phyloP scores from a whole-genome alignment of 2,888 invertebrate genomes.

The Muscina levida region DNA sequence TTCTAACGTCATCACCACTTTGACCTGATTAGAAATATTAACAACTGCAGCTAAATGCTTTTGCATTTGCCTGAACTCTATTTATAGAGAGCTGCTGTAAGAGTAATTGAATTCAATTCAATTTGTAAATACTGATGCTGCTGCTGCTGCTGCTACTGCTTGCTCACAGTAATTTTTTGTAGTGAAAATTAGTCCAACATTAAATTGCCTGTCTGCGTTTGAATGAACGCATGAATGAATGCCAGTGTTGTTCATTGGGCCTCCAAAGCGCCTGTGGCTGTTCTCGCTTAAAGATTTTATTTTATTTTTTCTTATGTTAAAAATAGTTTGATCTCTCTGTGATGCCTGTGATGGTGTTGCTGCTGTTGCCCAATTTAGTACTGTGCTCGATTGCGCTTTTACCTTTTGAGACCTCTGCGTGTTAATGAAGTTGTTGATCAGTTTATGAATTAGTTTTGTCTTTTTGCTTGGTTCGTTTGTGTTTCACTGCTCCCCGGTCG shows the following conservation, averaged over 20 bases:
- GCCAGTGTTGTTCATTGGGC: not conserved
- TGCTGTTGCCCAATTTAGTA: constrained; percentile 8
- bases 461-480: too few species aligned
- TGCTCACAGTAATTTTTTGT: not conserved
- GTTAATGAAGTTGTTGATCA: constrained; percentile 51
- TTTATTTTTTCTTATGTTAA: too few species aligned
- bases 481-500: too few species aligned
- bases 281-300: constrained; percentile 6
- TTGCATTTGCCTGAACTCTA: constrained; percentile 13
- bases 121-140: not conserved
- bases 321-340: constrained; percentile 40
- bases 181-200: constrained; percentile 1
- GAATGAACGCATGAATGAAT: constrained; percentile 10
- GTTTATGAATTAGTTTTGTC: not conserved
- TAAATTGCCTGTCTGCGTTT: not conserved
- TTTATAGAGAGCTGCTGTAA: constrained; percentile 26
- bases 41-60: constrained; percentile 13
- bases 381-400: not conserved
- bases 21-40: constrained; percentile 31
- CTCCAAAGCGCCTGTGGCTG: constrained; percentile 24
- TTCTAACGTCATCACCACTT: constrained; percentile 17
- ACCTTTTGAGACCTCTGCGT: constrained; percentile 48
- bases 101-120: constrained; percentile 35
- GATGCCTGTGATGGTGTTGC: constrained; percentile 1
- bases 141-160: too few species aligned